These are phyloP conservation scores for Lepidurus couesii DNA, from an alignment of 1,140 invertebrate genomes.

Conservation along the genomic window DNA sequence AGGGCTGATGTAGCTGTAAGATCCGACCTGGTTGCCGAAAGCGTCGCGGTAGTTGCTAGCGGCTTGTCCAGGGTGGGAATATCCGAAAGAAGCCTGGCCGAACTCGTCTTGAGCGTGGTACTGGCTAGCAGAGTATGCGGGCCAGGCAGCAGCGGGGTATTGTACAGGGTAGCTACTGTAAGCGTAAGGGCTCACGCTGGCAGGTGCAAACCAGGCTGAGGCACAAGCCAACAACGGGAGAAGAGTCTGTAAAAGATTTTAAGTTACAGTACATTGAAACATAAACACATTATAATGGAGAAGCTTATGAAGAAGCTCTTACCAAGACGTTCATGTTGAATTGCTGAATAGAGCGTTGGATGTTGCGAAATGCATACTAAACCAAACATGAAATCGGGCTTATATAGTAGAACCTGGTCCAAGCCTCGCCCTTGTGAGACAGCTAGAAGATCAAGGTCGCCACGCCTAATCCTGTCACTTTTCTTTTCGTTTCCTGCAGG, in stretches of 20 bases:
- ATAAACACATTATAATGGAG: background rate
- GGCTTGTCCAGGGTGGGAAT: conserved; percentile 51
- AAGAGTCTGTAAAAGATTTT: background rate
- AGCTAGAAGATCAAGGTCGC: background rate
- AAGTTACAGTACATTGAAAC: background rate
- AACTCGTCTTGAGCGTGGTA: conserved; percentile 57
- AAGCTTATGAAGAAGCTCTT: background rate
- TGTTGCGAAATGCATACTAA: background rate
- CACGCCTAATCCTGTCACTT: background rate
- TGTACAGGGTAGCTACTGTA: background rate
- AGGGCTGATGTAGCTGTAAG: conserved; percentile 34
- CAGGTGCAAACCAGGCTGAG: background rate
- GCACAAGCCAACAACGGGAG: conserved; percentile 29
- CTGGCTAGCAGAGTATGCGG: conserved; percentile 40
- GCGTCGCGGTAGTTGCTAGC: conserved; percentile 43
- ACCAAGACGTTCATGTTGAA: conserved; percentile 33
- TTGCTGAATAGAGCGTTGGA: background rate
- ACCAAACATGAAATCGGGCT: background rate
- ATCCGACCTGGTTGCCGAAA: conserved; percentile 34
- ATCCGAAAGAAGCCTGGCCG: conserved; percentile 54
- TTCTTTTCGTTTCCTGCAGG: too few species aligned
- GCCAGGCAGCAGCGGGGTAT: background rate
- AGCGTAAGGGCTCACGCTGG: background rate
- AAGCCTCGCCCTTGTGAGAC: background rate
- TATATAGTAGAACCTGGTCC: background rate